A percentile compares a stretch with the other conserved stretches of the same genome.
phyloP scores from a whole-genome alignment of 2,797 vertebrate species.

The Tarsius wallacei region DNA sequence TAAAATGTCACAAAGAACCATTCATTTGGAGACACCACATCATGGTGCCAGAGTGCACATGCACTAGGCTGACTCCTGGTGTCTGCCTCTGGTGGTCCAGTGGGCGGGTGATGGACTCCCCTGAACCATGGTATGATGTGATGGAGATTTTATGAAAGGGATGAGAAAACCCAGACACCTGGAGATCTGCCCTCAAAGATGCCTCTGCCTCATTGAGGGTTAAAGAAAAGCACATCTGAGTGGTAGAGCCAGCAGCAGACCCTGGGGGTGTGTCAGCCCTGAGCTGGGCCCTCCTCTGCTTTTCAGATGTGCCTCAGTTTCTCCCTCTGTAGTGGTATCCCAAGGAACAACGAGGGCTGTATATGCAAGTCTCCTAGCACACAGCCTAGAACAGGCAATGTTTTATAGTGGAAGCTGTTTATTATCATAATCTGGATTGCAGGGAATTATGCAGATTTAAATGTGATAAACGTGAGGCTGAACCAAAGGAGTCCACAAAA shows the following conservation, averaged over 20 bases:
- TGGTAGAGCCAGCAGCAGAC: no score
- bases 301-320: background rate
- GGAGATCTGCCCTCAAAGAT: background rate
- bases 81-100: background rate
- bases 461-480: accelerated
- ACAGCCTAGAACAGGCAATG: no score
- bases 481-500: background rate
- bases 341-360: background rate
- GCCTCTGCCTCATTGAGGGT: no score
- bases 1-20: background rate
- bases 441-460: no score
- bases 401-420: background rate
- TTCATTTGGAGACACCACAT: accelerated
- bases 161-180: background rate
- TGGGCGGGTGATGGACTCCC: background rate
- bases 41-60: no score
- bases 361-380: background rate
- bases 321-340: no score
- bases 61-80: no score
- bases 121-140: background rate
- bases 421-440: background rate
- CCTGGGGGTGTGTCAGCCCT: background rate
- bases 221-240: background rate
- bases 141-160: no score
- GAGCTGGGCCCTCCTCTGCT: background rate